phyloP scores from a whole-genome alignment of 1,140 invertebrate genomes.

The Bombus ignitus region DNA sequence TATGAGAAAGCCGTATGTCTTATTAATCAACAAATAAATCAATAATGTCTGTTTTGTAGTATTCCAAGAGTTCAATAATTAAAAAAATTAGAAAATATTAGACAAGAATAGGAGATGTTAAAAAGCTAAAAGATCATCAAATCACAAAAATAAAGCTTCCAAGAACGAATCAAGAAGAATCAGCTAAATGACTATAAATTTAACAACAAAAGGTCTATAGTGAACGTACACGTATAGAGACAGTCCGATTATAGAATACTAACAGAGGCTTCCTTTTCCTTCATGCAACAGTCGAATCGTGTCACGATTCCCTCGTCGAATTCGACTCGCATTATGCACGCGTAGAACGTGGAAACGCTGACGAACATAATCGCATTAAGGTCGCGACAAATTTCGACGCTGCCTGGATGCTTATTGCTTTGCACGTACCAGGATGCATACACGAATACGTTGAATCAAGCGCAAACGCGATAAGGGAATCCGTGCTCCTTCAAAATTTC shows the following conservation, averaged over 20 bases:
- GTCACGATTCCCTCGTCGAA: slow-evolving; percentile 13
- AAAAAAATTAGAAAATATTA: background rate
- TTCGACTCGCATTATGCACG: slow-evolving; percentile 44
- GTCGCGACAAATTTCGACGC: slow-evolving; percentile 44
- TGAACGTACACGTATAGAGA: background rate
- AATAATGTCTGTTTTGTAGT: too few species aligned
- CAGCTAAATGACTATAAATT: background rate
- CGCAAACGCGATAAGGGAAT: background rate
- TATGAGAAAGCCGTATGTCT: too few species aligned
- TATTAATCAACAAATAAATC: too few species aligned
- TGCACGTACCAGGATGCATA: background rate
- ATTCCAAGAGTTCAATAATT: too few species aligned
- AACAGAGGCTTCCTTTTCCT: background rate
- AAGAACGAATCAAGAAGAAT: background rate
- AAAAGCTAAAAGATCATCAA: background rate
- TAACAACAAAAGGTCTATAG: background rate
- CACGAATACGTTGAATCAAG: background rate
- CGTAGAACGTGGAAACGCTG: slow-evolving; percentile 30
- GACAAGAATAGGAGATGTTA: background rate
- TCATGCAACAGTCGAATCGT: too few species aligned
- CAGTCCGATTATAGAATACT: background rate
- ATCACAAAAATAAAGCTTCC: background rate
- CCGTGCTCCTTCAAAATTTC: slow-evolving; percentile 5
- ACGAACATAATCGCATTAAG: slow-evolving; percentile 55
- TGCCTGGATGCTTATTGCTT: slow-evolving; percentile 52